Evolutionary conservation across 2,113 vertebrate species (phyloP).

Genomic region (Dendropsophus ebraccatus): DNA sequence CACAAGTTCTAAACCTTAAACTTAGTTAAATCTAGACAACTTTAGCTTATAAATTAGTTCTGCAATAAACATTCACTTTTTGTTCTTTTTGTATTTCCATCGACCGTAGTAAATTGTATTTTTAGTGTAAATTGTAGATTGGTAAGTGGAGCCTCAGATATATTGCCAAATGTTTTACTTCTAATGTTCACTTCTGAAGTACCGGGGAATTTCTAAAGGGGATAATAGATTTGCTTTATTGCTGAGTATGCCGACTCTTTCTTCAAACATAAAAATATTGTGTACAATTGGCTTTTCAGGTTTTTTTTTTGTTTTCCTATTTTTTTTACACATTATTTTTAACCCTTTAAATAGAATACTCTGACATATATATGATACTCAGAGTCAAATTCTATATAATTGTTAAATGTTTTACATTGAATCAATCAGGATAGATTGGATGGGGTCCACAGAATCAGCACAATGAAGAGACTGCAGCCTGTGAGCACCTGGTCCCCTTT

Average conservation of each 20-base stretch:
- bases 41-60: background rate
- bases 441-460: too few relatives aligned
- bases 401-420: too few relatives aligned
- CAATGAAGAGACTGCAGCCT: too few relatives aligned
- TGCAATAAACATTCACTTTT: background rate
- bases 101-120: background rate
- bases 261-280: background rate
- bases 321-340: background rate
- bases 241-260: background rate
- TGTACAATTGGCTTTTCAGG: background rate
- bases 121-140: background rate
- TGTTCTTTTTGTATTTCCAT: background rate
- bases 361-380: too few relatives aligned
- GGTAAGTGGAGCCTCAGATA: background rate
- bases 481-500: too few relatives aligned
- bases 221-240: slow-evolving; percentile 15
- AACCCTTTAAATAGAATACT: background rate
- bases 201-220: background rate
- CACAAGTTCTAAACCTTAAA: too few relatives aligned
- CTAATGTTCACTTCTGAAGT: background rate
- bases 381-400: too few relatives aligned
- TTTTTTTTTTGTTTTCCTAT: background rate
- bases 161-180: background rate
- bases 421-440: too few relatives aligned
- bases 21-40: too few relatives aligned